Evolutionary conservation across 2,797 vertebrate genomes (phyloP), one percentile per base, ranked within the genome.

Genomic region (Rhabdophis nuchalis): DNA sequence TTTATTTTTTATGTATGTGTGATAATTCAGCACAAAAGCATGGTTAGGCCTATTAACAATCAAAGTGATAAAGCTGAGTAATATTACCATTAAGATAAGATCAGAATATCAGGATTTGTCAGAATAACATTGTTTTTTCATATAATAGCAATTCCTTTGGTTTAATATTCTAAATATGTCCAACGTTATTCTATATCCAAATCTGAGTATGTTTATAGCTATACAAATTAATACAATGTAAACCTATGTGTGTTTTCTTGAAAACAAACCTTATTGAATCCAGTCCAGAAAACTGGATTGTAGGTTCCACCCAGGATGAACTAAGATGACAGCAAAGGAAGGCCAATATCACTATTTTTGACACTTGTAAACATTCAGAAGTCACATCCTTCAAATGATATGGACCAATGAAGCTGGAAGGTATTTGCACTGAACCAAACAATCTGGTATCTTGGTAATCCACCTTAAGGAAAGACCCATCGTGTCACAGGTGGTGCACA

Each of bases 311-410:
- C 20, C 77, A 82, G 23, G 77, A 46, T 82, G 41, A 82, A 82
- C 10, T 25, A 46, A 82, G 20, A 46, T 25, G 72, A 82, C 89
- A 90, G 91, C 92, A 94, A 82, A 82, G 23, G 11, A 46, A 82
- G 77, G 89, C 93, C 27, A 95, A 95, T 96, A 97, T 98, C 97
- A 97, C 97, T 95, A 97, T 96, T 96, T 96, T 94, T 97, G 97
- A 97, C 97, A 97, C 97, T 97, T 97, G 97, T 97, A 97, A 97
- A 97, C 96, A 96, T 96, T 97, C 96, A 97, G 95, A 96, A 97
- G 97, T 97, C 96, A 97, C 96, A 97, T 94, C 97, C 97, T 97
- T 97, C 97, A 97, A 97, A 97, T 97, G 97, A 98, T 92, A 97
- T 95, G 97, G 97, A 96, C 96, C 97, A 98, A 94, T 97, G 97